Percentiles rank a stretch among this genome's conserved stretches.
These are phyloP conservation scores for Chitala chitala DNA, from an alignment of 2,113 vertebrate species.

Conservation along the genomic window DNA sequence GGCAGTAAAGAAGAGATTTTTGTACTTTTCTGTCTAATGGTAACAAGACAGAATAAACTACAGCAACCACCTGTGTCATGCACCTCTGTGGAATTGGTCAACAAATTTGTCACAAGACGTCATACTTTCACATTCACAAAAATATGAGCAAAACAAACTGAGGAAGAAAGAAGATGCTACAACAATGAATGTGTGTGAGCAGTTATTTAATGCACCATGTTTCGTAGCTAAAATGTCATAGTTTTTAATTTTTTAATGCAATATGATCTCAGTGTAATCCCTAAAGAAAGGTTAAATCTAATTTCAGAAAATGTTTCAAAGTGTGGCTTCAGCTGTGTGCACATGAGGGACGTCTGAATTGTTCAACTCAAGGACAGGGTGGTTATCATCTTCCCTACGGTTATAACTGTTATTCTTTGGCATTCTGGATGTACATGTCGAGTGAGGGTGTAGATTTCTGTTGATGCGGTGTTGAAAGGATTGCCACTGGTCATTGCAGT, in stretches of 20 bases:
- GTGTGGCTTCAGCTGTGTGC: conserved; percentile 70
- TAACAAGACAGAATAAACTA: conserved; percentile 36
- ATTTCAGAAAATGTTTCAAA: conserved; percentile 60
- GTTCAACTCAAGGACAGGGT: conserved; percentile 65
- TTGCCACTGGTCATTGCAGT: too few relatives aligned
- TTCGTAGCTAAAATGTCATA: conserved; percentile 11
- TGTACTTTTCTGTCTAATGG: too few relatives aligned
- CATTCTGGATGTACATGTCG: conserved; percentile 77
- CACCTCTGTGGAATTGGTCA: conserved; percentile 36
- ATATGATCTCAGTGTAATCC: conserved; percentile 65
- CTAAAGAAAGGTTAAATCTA: conserved; percentile 66
- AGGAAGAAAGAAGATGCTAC: not conserved
- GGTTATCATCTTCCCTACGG: conserved; percentile 66
- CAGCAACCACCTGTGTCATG: conserved; percentile 50
- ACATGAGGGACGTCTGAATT: conserved; percentile 71
- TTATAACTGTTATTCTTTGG: conserved; percentile 61
- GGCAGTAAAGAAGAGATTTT: too few relatives aligned
- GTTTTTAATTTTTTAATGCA: conserved; percentile 53
- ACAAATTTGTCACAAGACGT: conserved; percentile 36
- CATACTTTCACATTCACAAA: conserved; percentile 30
- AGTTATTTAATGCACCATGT: too few relatives aligned
- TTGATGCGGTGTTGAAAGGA: too few relatives aligned
- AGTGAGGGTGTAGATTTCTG: too few relatives aligned
- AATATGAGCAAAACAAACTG: not conserved
- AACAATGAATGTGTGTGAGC: not conserved